These are phyloP conservation scores for Glossophaga mutica DNA, from an alignment of 2,797 vertebrate species.

Conservation along the genomic window DNA sequence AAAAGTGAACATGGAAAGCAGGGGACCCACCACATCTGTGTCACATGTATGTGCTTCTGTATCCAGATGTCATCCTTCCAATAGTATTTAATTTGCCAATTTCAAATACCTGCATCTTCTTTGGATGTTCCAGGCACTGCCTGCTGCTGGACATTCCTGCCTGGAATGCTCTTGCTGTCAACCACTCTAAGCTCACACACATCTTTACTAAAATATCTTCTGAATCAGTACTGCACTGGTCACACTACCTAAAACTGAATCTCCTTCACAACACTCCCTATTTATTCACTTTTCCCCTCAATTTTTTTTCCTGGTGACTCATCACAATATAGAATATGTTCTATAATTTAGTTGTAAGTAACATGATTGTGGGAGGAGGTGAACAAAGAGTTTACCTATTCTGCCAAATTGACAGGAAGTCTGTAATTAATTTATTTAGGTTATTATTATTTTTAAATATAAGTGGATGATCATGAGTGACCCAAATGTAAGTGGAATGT, in stretches of 20 bases:
- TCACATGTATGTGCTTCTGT: neutral
- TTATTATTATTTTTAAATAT: too few species aligned
- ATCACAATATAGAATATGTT: neutral
- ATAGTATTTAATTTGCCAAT: neutral
- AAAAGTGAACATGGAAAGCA: neutral
- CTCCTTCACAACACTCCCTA: neutral
- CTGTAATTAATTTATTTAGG: neutral
- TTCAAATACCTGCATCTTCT: neutral
- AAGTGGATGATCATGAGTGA: too few species aligned
- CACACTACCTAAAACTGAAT: too few species aligned
- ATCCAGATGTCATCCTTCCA: neutral
- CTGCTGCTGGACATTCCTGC: neutral
- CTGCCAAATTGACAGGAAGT: neutral
- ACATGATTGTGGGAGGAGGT: neutral
- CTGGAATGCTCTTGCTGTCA: neutral
- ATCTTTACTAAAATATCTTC: neutral
- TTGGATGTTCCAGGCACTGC: neutral
- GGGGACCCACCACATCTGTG: neutral
- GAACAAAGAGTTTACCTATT: neutral
- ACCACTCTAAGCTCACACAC: neutral
- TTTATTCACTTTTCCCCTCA: neutral
- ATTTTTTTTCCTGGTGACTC: neutral
- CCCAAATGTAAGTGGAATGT: too few species aligned
- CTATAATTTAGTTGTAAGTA: neutral
- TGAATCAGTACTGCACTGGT: neutral